Conservation (phyloP, 2,797 vertebrate genomes). For the Acipenser ruthenus region DNA sequence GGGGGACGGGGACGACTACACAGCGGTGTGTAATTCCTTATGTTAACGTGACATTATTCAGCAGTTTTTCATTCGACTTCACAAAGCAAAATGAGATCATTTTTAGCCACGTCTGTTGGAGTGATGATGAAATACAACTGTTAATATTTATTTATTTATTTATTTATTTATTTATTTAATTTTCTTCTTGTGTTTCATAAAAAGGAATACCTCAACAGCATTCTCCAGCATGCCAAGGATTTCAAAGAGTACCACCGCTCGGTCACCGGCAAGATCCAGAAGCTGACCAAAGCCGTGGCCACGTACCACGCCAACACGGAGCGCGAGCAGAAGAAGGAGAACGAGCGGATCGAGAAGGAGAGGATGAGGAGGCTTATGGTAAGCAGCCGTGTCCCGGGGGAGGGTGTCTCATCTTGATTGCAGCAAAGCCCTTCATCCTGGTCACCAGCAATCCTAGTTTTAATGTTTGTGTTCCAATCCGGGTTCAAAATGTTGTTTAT, state of each 20-base stretch:
- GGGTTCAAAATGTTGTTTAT: not conserved
- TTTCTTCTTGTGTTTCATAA: not conserved
- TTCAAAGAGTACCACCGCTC: slow-evolving; percentile 95
- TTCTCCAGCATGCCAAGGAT: slow-evolving; percentile 94
- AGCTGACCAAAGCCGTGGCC: slow-evolving; percentile 88
- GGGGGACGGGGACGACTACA: no score
- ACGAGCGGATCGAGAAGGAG: slow-evolving; percentile 92
- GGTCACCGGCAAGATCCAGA: slow-evolving; percentile 88
- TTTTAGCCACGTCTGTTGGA: no score
- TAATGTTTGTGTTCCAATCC: not conserved
- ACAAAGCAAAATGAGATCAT: no score
- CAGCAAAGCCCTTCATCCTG: no score
- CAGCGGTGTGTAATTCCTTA: no score
- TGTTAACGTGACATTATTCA: no score
- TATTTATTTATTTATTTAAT: no score
- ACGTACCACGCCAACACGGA: slow-evolving; percentile 95
- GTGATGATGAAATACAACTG: no score
- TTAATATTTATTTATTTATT: no score
- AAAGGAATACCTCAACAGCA: slow-evolving; percentile 97
- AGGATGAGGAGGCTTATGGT: slow-evolving; percentile 93
- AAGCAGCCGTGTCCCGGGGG: slow-evolving; percentile 18
- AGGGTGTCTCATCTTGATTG: no score
- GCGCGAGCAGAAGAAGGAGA: slow-evolving; percentile 96
- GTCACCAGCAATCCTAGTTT: not conserved
- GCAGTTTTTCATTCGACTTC: no score